A percentile compares a stretch with the other conserved stretches of the same genome.
phyloP scores from a whole-genome alignment of 2,113 vertebrate genomes.

The Entomyzon cyanotis region DNA sequence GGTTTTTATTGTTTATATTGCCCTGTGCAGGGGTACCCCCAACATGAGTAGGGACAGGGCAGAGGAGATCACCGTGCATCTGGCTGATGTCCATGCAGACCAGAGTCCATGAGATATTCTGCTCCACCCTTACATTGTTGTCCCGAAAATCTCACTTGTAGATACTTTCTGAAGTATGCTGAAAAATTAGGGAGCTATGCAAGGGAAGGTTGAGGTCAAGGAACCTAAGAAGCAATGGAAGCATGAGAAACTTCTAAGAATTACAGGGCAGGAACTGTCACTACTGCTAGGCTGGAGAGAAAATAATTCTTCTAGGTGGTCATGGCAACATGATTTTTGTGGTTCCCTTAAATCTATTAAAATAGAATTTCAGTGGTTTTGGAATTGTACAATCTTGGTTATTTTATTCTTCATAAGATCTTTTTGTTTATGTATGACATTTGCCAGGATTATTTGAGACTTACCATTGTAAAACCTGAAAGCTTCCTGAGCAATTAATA shows the following conservation, averaged over 20 bases:
- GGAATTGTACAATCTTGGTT: background rate
- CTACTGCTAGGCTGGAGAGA: background rate
- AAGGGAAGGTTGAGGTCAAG: background rate
- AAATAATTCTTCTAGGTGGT: background rate
- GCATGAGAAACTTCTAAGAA: background rate
- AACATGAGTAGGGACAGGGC: background rate
- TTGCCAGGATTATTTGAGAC: background rate
- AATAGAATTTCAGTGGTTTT: background rate
- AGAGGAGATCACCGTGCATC: background rate
- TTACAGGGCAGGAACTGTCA: background rate
- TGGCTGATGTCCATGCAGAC: background rate
- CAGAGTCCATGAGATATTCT: background rate
- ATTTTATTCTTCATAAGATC: background rate
- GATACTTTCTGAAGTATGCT: background rate
- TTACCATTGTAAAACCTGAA: background rate
- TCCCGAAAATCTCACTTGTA: background rate
- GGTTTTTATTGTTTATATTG: background rate
- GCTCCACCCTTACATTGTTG: rapidly evolving
- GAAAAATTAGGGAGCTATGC: background rate
- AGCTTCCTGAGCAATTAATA: background rate
- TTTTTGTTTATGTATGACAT: background rate
- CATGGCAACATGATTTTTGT: background rate
- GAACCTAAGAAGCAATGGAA: background rate
- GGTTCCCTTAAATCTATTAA: background rate
- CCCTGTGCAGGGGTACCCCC: background rate